Conservation (phyloP, 37 sponge, comb jelly and placozoan genomes). For the Spongia lamella region DNA sequence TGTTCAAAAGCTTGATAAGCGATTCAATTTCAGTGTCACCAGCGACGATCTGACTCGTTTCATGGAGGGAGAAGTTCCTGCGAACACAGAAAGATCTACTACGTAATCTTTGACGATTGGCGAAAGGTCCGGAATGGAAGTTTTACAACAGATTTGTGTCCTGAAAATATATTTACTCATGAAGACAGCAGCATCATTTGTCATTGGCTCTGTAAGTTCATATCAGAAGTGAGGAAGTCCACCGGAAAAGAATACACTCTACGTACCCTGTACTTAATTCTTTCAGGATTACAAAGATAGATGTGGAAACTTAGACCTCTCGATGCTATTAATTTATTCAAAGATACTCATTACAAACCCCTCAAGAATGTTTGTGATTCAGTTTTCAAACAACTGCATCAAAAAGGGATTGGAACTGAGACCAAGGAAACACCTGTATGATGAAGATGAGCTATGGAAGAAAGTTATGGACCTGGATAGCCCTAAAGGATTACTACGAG, state of each 20-base stretch:
- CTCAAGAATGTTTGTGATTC: not conserved
- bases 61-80: conserved; percentile 7
- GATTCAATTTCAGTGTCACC: no score
- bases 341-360: not conserved
- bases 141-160: not conserved
- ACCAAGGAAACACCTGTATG: not conserved
- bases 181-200: not conserved
- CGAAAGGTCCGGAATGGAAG: not conserved
- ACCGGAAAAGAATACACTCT: conserved; percentile 9
- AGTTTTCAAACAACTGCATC: conserved; percentile 16
- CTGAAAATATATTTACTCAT: not conserved
- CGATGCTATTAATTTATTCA: no score
- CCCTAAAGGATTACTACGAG: no score
- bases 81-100: not conserved
- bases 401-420: conserved; percentile 18
- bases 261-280: not conserved
- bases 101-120: conserved; percentile 18
- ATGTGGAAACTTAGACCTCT: conserved; percentile 8
- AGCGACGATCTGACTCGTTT: no score
- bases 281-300: not conserved
- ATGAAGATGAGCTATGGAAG: conserved; percentile 21
- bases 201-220: not conserved
- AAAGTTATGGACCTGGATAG: no score
- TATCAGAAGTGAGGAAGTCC: not conserved
- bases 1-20: no score